Evolutionary conservation across 1,140 invertebrate genomes (phyloP), one percentile per base, ranked within the genome.

Genomic region (Dermatophagoides farinae): DNA sequence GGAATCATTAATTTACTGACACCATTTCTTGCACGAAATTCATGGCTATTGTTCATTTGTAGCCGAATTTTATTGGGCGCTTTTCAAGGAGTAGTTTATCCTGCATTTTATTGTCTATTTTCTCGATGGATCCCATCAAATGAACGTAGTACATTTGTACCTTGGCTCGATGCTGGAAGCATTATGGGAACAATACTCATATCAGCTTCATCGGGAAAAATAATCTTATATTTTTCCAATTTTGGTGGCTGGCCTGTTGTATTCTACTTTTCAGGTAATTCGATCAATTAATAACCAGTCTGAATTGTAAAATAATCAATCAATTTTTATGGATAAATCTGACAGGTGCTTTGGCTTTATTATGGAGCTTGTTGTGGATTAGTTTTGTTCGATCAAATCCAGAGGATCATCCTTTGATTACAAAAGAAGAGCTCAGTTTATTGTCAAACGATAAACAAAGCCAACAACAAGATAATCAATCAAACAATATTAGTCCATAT

Each of bases 371-470:
- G 4, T 23, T 61, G 31, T 62, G 61, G 61, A 11, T 38, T 11
- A 37, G 52, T 11, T 46, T 47, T n/a, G 57, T 61, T 20, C 16
- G 20, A 22, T 50, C 44, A 64, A 66, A 64, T 18, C 75, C 75
- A 25, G 55, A 60, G 8, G 53, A 68, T 53, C 72, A 75, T 65
- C 67, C 66, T 40, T 62, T 71, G 16, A 76, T 76, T 60, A 67
- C 67, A 14, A 65, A 68, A n/a, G 67, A 69, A 23, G 75, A 76
- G 65, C 68, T 65, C n/a, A 64, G 68, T 9, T 75, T 75, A 62
- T 74, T 76, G 8, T 58, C 64, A 39, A 64, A 38, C 14, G 23
- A 9, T 25, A 16, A 18, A 31, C 16, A 4, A 10, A 38, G 12
- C 16, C 40, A 14, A 14, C 2, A 20, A 11, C 14, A 37, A 10